A percentile compares a stretch with the other conserved stretches of the same genome.
These are phyloP conservation scores for Prunella fulvescens DNA, from an alignment of 2,113 vertebrate genomes.

Conservation along the genomic window DNA sequence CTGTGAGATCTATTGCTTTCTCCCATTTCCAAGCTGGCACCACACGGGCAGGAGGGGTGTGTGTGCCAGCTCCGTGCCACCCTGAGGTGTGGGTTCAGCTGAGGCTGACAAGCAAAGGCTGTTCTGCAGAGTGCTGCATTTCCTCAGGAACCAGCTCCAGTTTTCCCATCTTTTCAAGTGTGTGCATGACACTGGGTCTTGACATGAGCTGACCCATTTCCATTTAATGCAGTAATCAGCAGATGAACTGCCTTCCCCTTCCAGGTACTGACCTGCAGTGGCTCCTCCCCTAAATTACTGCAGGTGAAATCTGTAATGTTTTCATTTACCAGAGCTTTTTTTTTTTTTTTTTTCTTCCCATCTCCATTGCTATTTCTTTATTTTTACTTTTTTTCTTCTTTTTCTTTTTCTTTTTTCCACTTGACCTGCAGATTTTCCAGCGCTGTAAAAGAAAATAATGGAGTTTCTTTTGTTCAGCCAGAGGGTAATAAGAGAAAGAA, in stretches of 20 bases:
- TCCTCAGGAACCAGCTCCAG: not conserved
- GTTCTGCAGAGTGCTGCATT: not conserved
- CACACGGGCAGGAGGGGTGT: rapidly evolving
- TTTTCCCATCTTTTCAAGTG: not conserved
- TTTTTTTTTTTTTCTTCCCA: too few species aligned
- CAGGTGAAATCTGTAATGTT: not conserved
- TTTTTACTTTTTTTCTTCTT: not conserved
- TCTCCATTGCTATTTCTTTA: not conserved
- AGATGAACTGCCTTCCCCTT: not conserved
- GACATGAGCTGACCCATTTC: not conserved
- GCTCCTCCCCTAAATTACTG: not conserved
- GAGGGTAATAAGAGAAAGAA: not conserved
- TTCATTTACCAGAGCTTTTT: not conserved
- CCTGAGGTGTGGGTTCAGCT: not conserved
- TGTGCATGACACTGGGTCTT: not conserved
- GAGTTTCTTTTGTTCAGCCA: not conserved
- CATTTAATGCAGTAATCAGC: not conserved
- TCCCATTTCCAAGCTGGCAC: not conserved
- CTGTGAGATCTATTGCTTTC: not conserved
- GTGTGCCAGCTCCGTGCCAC: not conserved
- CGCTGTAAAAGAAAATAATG: not conserved
- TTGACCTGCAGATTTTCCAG: not conserved
- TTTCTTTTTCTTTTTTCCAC: not conserved
- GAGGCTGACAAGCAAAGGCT: not conserved
- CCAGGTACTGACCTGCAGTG: not conserved